These are phyloP conservation scores for Augochlora pura DNA, from an alignment of 1,140 invertebrate genomes.

Conservation along the genomic window DNA sequence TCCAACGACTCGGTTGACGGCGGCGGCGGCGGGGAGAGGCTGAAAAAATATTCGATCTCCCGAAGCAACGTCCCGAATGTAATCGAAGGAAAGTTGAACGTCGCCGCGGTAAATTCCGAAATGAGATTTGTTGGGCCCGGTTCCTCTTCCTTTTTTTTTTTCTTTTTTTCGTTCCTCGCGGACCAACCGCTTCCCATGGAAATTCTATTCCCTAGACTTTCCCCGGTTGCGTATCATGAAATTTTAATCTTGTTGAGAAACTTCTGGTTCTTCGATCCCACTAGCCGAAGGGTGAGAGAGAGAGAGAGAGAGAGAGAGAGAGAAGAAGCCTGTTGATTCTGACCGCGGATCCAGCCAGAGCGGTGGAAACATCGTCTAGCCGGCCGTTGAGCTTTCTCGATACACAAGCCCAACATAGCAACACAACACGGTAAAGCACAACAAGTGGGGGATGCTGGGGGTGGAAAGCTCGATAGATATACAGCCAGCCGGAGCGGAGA, in stretches of 20 bases:
- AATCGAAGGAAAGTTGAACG: constrained; percentile 38
- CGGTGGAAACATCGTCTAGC: constrained; percentile 75
- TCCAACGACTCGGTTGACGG: too few relatives aligned
- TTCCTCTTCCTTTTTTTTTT: neutral
- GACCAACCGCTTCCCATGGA: neutral
- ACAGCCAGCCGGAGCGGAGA: constrained; percentile 61
- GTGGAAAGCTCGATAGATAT: constrained; percentile 71
- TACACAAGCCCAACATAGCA: constrained; percentile 77
- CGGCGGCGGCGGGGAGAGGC: neutral
- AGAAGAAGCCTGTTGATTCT: constrained; percentile 72
- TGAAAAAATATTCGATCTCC: constrained; percentile 6
- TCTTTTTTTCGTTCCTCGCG: neutral
- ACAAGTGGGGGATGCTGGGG: constrained; percentile 74
- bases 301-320: neutral
- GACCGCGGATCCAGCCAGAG: constrained; percentile 49
- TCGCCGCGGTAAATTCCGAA: constrained; percentile 24
- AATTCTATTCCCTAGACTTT: constrained; percentile 37
- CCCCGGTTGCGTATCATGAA: constrained; percentile 26
- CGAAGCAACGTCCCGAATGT: constrained; percentile 29
- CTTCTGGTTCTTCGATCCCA: constrained; percentile 34
- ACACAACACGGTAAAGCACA: constrained; percentile 75
- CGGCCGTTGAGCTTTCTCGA: constrained; percentile 79
- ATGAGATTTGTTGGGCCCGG: constrained; percentile 35
- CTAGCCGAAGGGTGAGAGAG: too few relatives aligned
- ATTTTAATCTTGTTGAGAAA: constrained; percentile 35